A percentile compares a stretch with the other conserved stretches of the same genome.
Conservation (phyloP, 2,113 vertebrate species). For the Pongo pygmaeus region DNA sequence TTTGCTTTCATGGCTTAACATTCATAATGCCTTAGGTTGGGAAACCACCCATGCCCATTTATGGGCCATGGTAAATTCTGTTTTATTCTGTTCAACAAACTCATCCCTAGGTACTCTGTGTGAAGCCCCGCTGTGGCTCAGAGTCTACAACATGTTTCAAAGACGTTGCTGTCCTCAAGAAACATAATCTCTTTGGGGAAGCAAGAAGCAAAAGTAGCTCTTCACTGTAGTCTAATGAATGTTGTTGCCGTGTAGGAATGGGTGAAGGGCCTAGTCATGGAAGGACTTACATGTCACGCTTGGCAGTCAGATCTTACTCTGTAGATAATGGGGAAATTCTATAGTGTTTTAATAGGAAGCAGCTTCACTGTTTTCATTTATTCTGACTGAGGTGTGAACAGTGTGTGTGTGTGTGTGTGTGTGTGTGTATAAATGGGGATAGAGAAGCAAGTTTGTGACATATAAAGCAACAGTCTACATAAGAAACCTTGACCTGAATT, state of each 20-base stretch:
- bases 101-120: background rate
- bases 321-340: background rate
- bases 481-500: background rate
- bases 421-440: background rate
- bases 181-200: background rate
- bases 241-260: background rate
- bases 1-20: background rate
- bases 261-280: background rate
- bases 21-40: background rate
- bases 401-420: background rate
- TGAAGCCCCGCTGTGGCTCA: background rate
- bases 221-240: background rate
- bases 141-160: background rate
- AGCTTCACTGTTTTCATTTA: background rate
- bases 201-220: background rate
- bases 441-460: background rate
- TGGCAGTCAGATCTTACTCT: background rate
- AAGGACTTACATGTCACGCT: background rate
- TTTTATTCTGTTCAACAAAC: background rate
- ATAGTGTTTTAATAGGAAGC: background rate
- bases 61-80: background rate
- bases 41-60: background rate
- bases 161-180: background rate
- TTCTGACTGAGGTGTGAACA: background rate
- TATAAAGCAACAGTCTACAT: background rate